These are phyloP conservation scores for Mythimna impura DNA, from an alignment of 2,888 invertebrate species.

Conservation along the genomic window DNA sequence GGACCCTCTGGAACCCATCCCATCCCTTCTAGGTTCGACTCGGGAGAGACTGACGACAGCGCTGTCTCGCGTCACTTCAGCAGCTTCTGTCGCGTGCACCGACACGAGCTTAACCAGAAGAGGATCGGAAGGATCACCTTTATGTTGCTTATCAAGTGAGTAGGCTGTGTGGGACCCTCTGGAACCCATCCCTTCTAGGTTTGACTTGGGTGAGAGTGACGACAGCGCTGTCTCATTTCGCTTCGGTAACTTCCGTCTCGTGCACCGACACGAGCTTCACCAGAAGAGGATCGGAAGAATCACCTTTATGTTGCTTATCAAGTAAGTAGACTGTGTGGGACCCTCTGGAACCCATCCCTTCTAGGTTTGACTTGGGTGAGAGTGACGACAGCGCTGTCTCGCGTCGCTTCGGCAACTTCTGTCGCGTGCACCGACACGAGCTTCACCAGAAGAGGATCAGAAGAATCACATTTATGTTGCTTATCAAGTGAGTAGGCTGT, in stretches of 20 bases:
- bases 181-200: conserved; percentile 87
- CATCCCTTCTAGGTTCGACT: conserved; percentile 87
- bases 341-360: neutral
- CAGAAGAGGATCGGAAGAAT: conserved; percentile 96
- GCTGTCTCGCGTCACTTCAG: conserved; percentile 85
- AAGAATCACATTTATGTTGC: conserved; percentile 97
- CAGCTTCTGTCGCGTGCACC: conserved; percentile 94
- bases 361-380: conserved; percentile 93
- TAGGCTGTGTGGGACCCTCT: conserved; percentile 12
- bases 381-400: conserved; percentile 93
- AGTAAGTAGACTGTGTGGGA: conserved; percentile 76
- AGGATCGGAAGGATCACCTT: conserved; percentile 97
- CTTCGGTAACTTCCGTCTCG: conserved; percentile 93
- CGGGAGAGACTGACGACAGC: conserved; percentile 94
- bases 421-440: conserved; percentile 91
- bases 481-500: conserved; percentile 88
- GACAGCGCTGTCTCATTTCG: conserved; percentile 91
- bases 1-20: neutral
- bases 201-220: conserved; percentile 93
- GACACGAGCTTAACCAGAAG: conserved; percentile 93
- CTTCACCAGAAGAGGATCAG: conserved; percentile 95
- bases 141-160: conserved; percentile 93
- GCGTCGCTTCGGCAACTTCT: conserved; percentile 92
- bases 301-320: conserved; percentile 96
- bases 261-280: conserved; percentile 93